Evolutionary conservation across 2,113 vertebrate genomes (phyloP).

Genomic region (Oenanthe oenanthe): DNA sequence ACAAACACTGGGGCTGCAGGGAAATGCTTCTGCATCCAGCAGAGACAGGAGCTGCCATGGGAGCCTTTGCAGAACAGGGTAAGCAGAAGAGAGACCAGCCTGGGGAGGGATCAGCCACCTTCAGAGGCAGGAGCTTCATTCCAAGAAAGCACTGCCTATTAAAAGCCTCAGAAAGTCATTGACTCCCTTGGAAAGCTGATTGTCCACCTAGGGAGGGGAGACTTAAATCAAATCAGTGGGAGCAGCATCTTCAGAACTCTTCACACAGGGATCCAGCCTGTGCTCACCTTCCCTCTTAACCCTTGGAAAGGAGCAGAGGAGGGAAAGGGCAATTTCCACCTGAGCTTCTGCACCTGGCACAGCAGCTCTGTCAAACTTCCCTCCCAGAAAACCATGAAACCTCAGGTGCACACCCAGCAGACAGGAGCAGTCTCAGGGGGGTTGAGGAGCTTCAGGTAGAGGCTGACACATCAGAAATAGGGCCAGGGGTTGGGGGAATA

Average conservation of each 20-base stretch:
- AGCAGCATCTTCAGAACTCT: not conserved
- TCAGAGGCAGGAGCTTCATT: not conserved
- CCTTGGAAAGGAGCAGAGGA: not conserved
- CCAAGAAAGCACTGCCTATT: not conserved
- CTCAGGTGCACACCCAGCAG: not conserved
- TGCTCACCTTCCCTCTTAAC: not conserved
- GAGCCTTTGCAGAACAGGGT: not conserved
- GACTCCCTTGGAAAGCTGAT: not conserved
- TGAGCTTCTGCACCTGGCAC: not conserved
- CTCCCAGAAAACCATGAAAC: not conserved
- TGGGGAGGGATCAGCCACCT: not conserved
- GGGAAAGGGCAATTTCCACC: not conserved
- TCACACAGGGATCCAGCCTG: not conserved
- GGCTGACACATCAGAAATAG: not conserved
- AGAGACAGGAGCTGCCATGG: not conserved
- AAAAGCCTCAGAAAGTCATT: not conserved
- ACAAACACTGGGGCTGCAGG: not conserved
- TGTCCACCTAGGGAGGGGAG: not conserved
- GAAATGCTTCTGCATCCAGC: not conserved
- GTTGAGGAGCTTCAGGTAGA: not conserved
- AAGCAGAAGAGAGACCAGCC: not conserved
- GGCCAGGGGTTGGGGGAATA: not conserved
- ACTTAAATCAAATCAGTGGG: not conserved
- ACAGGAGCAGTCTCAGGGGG: not conserved
- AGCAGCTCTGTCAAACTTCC: not conserved